Base-by-base conservation (phyloP, 2,888 invertebrate genomes). In the Myopa tessellatipennis region DNA sequence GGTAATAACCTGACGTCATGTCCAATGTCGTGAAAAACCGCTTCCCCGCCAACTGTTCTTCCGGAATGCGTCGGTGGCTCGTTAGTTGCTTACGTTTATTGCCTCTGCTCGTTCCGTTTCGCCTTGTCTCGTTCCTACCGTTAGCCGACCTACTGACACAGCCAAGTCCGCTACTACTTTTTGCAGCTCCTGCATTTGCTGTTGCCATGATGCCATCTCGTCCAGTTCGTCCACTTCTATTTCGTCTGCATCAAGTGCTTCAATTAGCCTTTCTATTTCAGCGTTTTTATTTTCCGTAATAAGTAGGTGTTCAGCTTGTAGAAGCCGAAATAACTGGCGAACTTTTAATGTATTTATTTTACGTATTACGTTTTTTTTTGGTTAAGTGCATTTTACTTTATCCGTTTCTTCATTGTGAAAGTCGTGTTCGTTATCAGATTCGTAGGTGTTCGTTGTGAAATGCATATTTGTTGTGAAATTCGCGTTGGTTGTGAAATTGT, bases 41-140 rank as follows among this genome's bases (percentile, higher is more conserved):
- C 36, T 82, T 81, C 4, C 84, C 83, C 1, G 80, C 40, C 18
- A 88, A 40, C 40, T 58, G 70, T 8, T 78, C 77, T 6, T 70
- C 3, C 36, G n/a, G 14, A 58, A 16, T 4, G 4, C 60, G 60
- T 36, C 14, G 18, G 18, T 7, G 72, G 12, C 38, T 8, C 60
- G 38, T 18, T 36, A 14, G 60, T 58, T 60, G 36, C n/a, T 14
- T 36, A 6, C 36, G 10, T 1, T 72, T 18, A 4, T 36, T 4
- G 36, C 14, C 14, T 14, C 14, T 40, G 40, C 40, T n/a, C 40
- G 50, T 26, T 40, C 18, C 26, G 18, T 50, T 50, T 26, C 8
- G 45, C 69, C 14, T 69, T 26, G 69, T 10, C 26, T n/a, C 50
- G 69, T 69, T 18, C 14, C 52, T 69, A 45, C 36, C 69, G 40